Evolutionary conservation across 2,797 vertebrate species (phyloP).

Genomic region (Paratrypauchen microcephalus): DNA sequence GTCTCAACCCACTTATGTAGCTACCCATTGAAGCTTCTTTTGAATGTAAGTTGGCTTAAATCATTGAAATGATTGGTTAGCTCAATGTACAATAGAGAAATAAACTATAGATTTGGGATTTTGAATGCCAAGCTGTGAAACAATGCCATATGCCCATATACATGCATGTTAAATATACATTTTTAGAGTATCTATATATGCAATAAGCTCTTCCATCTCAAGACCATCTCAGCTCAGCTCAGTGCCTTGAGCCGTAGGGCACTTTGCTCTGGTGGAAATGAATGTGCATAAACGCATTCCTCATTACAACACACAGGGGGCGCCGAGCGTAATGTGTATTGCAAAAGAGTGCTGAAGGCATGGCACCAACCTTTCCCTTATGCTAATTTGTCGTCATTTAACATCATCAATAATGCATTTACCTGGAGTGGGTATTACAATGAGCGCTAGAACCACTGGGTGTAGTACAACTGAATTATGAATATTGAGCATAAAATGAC

Average conservation of each 20-base stretch:
- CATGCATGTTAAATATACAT: not conserved
- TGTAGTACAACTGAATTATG: slow-evolving; percentile 50
- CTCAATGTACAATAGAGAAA: not conserved
- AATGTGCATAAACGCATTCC: slow-evolving; percentile 61
- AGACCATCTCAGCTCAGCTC: slow-evolving; percentile 23
- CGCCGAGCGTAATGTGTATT: slow-evolving; percentile 44
- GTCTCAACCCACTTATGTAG: not conserved
- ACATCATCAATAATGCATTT: slow-evolving; percentile 75
- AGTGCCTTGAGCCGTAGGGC: slow-evolving; percentile 43
- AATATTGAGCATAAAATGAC: slow-evolving; percentile 27
- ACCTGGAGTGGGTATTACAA: slow-evolving; percentile 59
- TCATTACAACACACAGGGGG: slow-evolving; percentile 53
- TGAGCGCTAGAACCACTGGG: slow-evolving; percentile 55
- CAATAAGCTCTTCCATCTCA: slow-evolving; percentile 12
- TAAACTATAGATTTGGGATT: not conserved
- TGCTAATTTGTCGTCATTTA: slow-evolving; percentile 70
- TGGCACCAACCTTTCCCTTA: slow-evolving; percentile 48
- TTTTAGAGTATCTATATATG: not conserved
- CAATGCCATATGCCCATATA: not conserved
- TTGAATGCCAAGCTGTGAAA: not conserved
- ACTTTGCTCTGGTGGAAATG: slow-evolving; percentile 61
- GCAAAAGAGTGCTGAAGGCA: slow-evolving; percentile 56
- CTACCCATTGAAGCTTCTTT: not conserved
- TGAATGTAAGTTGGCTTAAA: not conserved
- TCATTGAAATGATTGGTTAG: not conserved